phyloP scores from a whole-genome alignment of 2,888 invertebrate genomes.

The Hirtodrosophila confusa region DNA sequence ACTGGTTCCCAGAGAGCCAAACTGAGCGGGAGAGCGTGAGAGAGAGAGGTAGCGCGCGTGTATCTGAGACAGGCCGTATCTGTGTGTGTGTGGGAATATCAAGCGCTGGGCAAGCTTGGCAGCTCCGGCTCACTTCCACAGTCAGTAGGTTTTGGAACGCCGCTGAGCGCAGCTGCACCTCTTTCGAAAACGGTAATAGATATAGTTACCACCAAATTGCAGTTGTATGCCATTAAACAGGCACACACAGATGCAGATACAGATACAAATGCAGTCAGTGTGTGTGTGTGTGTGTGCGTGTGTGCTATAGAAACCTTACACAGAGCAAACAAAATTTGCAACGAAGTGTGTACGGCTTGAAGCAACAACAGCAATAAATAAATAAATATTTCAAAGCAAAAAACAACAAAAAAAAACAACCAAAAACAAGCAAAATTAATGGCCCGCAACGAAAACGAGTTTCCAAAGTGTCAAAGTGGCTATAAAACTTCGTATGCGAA shows the following conservation, averaged over 20 bases:
- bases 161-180: slow-evolving; percentile 78
- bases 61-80: slow-evolving; percentile 6
- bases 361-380: slow-evolving; percentile 30
- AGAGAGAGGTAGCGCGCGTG: neutral
- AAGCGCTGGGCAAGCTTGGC: slow-evolving; percentile 26
- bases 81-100: slow-evolving; percentile 20
- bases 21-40: slow-evolving; percentile 13
- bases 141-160: slow-evolving; percentile 80
- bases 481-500: slow-evolving; percentile 55
- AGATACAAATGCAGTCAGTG: slow-evolving; percentile 31
- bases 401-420: slow-evolving; percentile 25
- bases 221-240: slow-evolving; percentile 22
- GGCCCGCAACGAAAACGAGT: slow-evolving; percentile 64
- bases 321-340: slow-evolving; percentile 49
- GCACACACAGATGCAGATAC: slow-evolving; percentile 31
- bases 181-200: slow-evolving; percentile 60
- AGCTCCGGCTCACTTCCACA: slow-evolving; percentile 34
- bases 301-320: slow-evolving; percentile 56
- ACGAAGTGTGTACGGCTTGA: slow-evolving; percentile 36
- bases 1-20: slow-evolving; percentile 42
- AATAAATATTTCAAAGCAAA: neutral
- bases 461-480: slow-evolving; percentile 75
- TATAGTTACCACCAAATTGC: slow-evolving; percentile 27
- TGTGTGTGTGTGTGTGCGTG: slow-evolving; percentile 29
- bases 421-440: slow-evolving; percentile 48